Percentiles rank a stretch among this genome's conserved stretches.
Conservation (phyloP, 1,140 invertebrate genomes). For the Drosophila guanche region DNA sequence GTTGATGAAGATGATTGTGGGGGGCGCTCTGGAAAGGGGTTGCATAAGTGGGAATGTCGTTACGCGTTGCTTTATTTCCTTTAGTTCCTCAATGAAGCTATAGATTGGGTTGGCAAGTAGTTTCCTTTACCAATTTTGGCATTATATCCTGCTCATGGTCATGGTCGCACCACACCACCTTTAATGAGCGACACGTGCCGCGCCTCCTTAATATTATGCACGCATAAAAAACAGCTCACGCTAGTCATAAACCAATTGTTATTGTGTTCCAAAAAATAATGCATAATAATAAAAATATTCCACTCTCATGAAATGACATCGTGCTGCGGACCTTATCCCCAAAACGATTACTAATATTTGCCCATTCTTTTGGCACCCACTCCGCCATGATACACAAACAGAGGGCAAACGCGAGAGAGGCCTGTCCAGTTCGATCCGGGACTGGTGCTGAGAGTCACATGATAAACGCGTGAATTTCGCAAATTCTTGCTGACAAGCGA, state of each 20-base stretch:
- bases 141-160: slow-evolving; percentile 4
- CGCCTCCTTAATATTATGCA: slow-evolving; percentile 21
- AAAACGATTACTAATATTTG: slow-evolving; percentile 57
- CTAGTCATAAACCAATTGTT: slow-evolving; percentile 39
- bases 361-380: slow-evolving; percentile 53
- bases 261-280: slow-evolving; percentile 32
- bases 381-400: not conserved
- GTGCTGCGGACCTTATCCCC: slow-evolving; percentile 11
- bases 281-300: slow-evolving; percentile 42
- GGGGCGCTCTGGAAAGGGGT: too few species aligned
- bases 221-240: slow-evolving; percentile 40
- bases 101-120: not conserved
- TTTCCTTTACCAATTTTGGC: slow-evolving; percentile 7
- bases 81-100: too few species aligned
- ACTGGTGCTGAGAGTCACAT: slow-evolving; percentile 49
- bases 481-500: slow-evolving; percentile 60
- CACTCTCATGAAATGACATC: slow-evolving; percentile 31
- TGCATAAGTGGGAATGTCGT: too few species aligned
- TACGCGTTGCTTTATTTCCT: too few species aligned
- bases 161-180: slow-evolving; percentile 34
- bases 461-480: slow-evolving; percentile 70
- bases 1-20: too few species aligned
- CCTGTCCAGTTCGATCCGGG: not conserved
- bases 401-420: slow-evolving; percentile 16
- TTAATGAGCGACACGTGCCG: slow-evolving; percentile 49